Percentiles rank a stretch among this genome's conserved stretches.
Conservation (phyloP, 2,797 vertebrate genomes). For the Chelon auratus region DNA sequence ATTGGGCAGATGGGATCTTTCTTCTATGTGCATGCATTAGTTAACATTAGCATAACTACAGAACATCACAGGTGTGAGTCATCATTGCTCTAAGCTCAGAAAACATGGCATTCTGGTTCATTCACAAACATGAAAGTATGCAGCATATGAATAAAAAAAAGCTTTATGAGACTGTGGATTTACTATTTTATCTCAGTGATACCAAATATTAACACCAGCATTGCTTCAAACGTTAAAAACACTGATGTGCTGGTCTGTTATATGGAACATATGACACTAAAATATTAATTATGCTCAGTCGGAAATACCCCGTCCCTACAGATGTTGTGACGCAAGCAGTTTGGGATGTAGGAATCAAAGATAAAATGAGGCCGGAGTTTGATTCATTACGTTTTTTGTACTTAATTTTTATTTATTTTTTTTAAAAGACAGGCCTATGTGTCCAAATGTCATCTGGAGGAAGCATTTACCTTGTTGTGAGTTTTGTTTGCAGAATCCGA, state of each 20-base stretch:
- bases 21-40: constrained; percentile 74
- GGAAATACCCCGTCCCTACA: background rate
- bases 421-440: background rate
- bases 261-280: background rate
- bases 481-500: constrained; percentile 89
- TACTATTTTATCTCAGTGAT: background rate
- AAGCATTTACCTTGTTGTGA: constrained; percentile 88
- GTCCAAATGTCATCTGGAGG: background rate
- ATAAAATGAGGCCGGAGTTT: constrained; percentile 1
- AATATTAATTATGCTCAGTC: too few relatives aligned
- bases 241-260: background rate
- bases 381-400: constrained; percentile 15
- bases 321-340: background rate
- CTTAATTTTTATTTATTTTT: too few relatives aligned
- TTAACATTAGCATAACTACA: constrained; percentile 77
- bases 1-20: constrained; percentile 79
- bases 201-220: background rate
- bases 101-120: constrained; percentile 40
- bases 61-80: constrained; percentile 75
- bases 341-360: background rate
- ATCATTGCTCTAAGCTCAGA: constrained; percentile 51
- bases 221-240: background rate
- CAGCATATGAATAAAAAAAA: background rate
- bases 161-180: background rate
- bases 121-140: constrained; percentile 57